Evolutionary conservation across 2,113 vertebrate species (phyloP), one percentile per base, ranked within the genome.

Genomic region (Zapornia atra): DNA sequence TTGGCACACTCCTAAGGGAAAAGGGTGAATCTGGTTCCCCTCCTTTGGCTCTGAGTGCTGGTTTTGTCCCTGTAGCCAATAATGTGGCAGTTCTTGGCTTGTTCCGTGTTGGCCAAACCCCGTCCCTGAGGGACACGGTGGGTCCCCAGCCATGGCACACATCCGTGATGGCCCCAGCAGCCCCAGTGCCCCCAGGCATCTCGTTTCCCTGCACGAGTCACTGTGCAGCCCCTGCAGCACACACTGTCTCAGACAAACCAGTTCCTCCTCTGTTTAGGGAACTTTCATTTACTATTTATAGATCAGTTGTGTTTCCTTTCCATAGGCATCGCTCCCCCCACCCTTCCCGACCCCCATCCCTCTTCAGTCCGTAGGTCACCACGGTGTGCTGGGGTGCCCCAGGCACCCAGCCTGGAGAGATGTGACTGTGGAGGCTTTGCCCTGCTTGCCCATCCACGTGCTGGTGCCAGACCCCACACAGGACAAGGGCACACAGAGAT

Each of bases 191-290:
- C 40, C 1, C 1, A 28, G 6, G 46, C 31, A 72, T 46, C 68
- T 11, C 68, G 65, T 84, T 91, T 64, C 57, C 0, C 0, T 28
- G 51, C 33, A 5, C 60, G 51, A 80, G 57, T 63, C 93, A 88
- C 68, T 1, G 1, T 5, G 26, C 29, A 70, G 59, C 51, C 4
- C 0, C 51, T 7, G 60, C 61, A 33, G 60, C 61, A 29, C 46
- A 42, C 2, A 0, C 40, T 36, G 15, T 8, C 51, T 78, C 2
- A 0, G 42, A 19, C 33, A 86, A 86, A 90, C 82, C 1, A 0
- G 42, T 86, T 31, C 10, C 4, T 69, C 60, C 42, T 91, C 77
- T 11, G 1, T 2, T 34, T 16, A 80, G 29, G 77, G 59, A 94
- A 90, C n/a, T 31, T 81, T 59, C 64, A 25, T 82, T 81, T 79